Percentiles rank a stretch among this genome's conserved stretches.
phyloP scores from a whole-genome alignment of 2,113 vertebrate species.

The Tragelaphus scriptus region DNA sequence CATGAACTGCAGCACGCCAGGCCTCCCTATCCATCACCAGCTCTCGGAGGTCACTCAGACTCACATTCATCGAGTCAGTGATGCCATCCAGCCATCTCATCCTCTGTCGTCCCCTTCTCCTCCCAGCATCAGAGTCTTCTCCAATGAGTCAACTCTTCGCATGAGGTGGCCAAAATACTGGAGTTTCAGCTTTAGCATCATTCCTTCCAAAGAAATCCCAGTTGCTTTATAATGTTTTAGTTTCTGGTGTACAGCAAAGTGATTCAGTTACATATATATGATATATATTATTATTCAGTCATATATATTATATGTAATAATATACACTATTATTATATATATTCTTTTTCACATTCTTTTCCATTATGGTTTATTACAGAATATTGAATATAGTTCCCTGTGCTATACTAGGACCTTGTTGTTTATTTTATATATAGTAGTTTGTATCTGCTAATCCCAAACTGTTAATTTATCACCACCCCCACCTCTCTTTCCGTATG shows the following conservation, averaged over 20 bases:
- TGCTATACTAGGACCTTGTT: neutral
- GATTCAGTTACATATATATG: neutral
- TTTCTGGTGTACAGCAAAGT: neutral
- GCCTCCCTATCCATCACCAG: no score
- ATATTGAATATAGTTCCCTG: neutral
- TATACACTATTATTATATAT: neutral
- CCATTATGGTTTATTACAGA: neutral
- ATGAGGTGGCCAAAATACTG: no score
- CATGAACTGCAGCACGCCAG: no score
- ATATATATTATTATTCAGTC: neutral
- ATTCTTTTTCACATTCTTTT: neutral
- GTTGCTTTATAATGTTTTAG: neutral
- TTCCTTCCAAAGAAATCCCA: no score
- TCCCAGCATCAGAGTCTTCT: no score
- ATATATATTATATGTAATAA: neutral
- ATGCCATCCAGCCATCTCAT: no score
- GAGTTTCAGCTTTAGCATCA: no score
- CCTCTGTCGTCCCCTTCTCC: no score
- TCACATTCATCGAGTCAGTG: no score
- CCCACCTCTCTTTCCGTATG: neutral
- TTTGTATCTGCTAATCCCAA: neutral
- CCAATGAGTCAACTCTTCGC: no score
- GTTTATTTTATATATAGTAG: neutral
- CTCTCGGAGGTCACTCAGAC: no score
- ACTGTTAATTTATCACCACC: neutral